Evolutionary conservation across 2,888 invertebrate genomes (phyloP).

Genomic region (Oithona nana): DNA sequence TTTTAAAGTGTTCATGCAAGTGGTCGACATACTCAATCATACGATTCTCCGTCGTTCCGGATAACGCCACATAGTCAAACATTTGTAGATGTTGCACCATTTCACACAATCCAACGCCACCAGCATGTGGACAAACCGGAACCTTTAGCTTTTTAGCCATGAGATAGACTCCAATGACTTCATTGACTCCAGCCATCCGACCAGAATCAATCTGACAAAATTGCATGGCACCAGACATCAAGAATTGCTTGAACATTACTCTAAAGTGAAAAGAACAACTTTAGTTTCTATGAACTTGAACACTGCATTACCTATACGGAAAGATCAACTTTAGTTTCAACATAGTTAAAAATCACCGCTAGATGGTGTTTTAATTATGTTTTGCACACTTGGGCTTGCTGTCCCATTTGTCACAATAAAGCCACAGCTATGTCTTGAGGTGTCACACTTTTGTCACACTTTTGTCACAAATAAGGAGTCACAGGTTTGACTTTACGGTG

Average conservation of each 20-base stretch:
- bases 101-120: conserved; percentile 82
- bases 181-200: conserved; percentile 68
- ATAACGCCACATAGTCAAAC: conserved; percentile 29
- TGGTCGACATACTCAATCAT: conserved; percentile 74
- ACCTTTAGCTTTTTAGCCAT: conserved; percentile 60
- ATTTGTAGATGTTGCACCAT: conserved; percentile 71
- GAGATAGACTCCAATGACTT: conserved; percentile 63
- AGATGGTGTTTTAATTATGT: too few relatives aligned
- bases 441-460: too few relatives aligned
- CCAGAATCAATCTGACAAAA: conserved; percentile 80
- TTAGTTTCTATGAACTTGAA: too few relatives aligned
- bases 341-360: too few relatives aligned
- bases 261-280: too few relatives aligned
- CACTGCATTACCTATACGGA: too few relatives aligned
- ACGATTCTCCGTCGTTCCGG: conserved; percentile 47
- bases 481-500: too few relatives aligned
- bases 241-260: conserved; percentile 75
- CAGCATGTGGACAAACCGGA: conserved; percentile 81
- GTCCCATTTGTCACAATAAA: too few relatives aligned
- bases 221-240: conserved; percentile 57
- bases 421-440: too few relatives aligned
- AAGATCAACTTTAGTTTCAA: too few relatives aligned
- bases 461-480: too few relatives aligned
- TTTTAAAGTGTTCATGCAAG: conserved; percentile 66
- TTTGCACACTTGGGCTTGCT: too few relatives aligned